These are phyloP conservation scores for Ammodytes dubius DNA, from an alignment of 2,113 vertebrate species.

Conservation along the genomic window DNA sequence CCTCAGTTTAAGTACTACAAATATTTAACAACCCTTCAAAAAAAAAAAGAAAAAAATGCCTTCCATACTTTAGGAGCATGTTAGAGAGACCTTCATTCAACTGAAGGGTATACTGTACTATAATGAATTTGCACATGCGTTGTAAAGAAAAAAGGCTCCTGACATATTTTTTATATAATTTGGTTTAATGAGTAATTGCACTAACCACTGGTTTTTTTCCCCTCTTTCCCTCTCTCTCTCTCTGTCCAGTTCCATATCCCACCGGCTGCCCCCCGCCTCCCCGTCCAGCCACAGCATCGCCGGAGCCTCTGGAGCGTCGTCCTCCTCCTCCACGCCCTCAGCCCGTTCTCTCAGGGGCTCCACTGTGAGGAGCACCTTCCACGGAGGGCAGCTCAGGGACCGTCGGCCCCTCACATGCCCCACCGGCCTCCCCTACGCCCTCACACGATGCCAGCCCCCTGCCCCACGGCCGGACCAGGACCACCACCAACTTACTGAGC, in stretches of 20 bases:
- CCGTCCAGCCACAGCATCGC: slow-evolving; percentile 91
- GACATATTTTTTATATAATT: too few relatives aligned
- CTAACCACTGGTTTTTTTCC: not conserved
- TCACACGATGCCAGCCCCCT: slow-evolving; percentile 88
- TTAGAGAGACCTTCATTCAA: not conserved
- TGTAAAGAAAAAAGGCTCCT: too few relatives aligned
- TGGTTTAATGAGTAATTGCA: not conserved
- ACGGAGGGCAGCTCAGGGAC: slow-evolving; percentile 93
- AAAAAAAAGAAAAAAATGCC: too few relatives aligned
- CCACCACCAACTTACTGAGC: slow-evolving; percentile 93
- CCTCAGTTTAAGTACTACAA: too few relatives aligned
- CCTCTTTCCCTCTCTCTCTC: slow-evolving; percentile 32
- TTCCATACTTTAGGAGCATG: too few relatives aligned
- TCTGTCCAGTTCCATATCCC: slow-evolving; percentile 80
- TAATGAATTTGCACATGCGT: too few relatives aligned
- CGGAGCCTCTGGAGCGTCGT: slow-evolving; percentile 78
- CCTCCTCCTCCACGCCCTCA: slow-evolving; percentile 82
- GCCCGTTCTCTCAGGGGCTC: slow-evolving; percentile 90
- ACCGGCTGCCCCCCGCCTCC: slow-evolving; percentile 85
- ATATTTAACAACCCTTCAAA: too few relatives aligned
- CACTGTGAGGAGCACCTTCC: slow-evolving; percentile 93
- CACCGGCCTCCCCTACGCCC: slow-evolving; percentile 88
- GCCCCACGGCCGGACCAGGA: slow-evolving; percentile 88
- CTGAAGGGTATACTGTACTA: too few relatives aligned
- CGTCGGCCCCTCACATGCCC: slow-evolving; percentile 88